Conservation (phyloP, 2,888 invertebrate genomes). For the Parasteatoda lunata region DNA sequence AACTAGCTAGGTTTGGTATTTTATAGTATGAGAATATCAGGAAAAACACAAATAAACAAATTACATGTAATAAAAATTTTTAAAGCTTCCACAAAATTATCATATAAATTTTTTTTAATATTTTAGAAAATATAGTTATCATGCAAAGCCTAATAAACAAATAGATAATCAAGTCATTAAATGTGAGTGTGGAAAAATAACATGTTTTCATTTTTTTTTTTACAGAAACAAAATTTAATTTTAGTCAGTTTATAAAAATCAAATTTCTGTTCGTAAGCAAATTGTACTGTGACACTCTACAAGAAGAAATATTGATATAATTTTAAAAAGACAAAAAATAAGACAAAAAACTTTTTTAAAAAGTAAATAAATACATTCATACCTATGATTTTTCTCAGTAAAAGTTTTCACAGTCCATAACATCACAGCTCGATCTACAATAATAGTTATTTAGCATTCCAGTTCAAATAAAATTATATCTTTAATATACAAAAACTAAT, state of each 20-base stretch:
- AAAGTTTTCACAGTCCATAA: slow-evolving; percentile 88
- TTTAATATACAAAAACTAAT: background rate
- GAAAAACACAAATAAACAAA: too few relatives aligned
- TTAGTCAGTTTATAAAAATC: too few relatives aligned
- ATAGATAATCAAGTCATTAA: too few relatives aligned
- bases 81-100: too few relatives aligned
- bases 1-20: too few relatives aligned
- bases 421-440: slow-evolving; percentile 85
- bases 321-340: background rate
- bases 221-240: background rate
- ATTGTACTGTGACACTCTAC: too few relatives aligned
- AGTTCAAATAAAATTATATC: background rate
- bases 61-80: too few relatives aligned
- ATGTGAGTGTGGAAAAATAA: background rate
- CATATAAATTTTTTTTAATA: too few relatives aligned
- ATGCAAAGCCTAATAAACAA: too few relatives aligned
- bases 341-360: background rate
- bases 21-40: too few relatives aligned
- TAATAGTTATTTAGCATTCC: background rate
- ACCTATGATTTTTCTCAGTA: slow-evolving; percentile 82
- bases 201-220: background rate
- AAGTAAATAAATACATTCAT: slow-evolving; percentile 9
- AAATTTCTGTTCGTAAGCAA: too few relatives aligned
- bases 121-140: too few relatives aligned
- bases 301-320: background rate